Base-by-base conservation (phyloP, 2,888 invertebrate genomes). In the Corbicula japonica region DNA sequence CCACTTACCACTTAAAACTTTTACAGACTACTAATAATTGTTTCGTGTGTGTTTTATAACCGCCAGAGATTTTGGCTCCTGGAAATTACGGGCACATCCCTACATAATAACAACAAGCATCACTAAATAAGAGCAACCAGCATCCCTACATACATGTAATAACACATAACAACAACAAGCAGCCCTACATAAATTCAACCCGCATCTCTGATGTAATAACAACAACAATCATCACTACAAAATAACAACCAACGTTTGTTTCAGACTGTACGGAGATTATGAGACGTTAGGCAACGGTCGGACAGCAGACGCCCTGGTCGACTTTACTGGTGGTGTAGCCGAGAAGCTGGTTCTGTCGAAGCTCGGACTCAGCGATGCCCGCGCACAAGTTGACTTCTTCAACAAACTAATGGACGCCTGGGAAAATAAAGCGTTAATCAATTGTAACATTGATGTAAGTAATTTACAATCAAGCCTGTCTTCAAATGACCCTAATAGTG, bases 241-340 rank as follows among this genome's bases (percentile, higher is more conserved):
- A 41, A 41, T 12, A 12, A 41, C 10, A 10, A 12, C 10, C 18
- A 41, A 18, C 23, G 30, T 15, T 52, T 30, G 18, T 65, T 80
- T 1, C 72, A 94, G 94, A 76, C 81, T 95, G 48, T 94, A 94
- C 86, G 95, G 95, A 0, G 95, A 95, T 74, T 95, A 95, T 88
- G 95, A 95, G 86, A 94, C 95, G 1, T 91, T 95, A 78, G 94
- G 68, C 94, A 94, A 80, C 4, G 95, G 95, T 1, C 94, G 94
- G 76, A 91, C 95, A 15, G 94, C 94, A 23, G 95, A 95, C 88
- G 95, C 95, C 0, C 92, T 95, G 65, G 95, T 95, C 5, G 95
- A 95, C 89, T 94, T 95, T 84, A 95, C 95, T 5, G 95, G 95
- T n/a, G 95, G 95, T 5, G 94, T 95, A 32, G 94, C 95, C 1